Base-by-base conservation (phyloP, 2,113 vertebrate genomes). In the Baryphthengus martii region DNA sequence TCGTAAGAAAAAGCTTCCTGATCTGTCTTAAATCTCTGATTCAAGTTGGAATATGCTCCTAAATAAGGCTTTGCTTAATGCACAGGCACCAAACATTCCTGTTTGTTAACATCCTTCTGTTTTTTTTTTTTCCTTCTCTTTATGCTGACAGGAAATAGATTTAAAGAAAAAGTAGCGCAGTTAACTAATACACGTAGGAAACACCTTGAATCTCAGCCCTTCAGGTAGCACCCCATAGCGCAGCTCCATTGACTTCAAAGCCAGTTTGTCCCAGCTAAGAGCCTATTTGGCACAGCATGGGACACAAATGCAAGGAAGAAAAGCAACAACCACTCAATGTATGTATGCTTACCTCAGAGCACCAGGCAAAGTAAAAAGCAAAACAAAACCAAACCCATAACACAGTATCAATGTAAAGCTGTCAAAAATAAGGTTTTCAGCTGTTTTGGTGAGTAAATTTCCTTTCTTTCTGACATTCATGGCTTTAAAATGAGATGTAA, bases 401-500 rank as follows among this genome's bases (percentile, higher is more conserved):
- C 40, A 47, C 3, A 76, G 26, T 29, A 81, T 25, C 55, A 89
- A 58, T 40, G 44, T 1, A 92, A 77, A 88, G 31, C 66, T 91
- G 66, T 76, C 89, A 91, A 82, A 95, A 70, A 12, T 45, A 81
- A 73, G 23, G 13, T 79, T 61, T 80, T 18, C 50, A 78, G 50
- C 29, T 2, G 4, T 45, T 82, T 79, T 58, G 33, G 8, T 45
- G 40, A 93, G 76, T 75, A 72, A 78, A 81, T 37, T 89, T 72
- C 37, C 58, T 87, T 89, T 59, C 47, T 80, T 94, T 83, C 85
- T 77, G 74, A 88, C 71, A 88, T 24, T 49, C 23, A 40, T 11
- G 5, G 37, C 49, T 96, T 95, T 50, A 73, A 96, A 94, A 85
- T 26, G 71, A 94, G 53, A 88, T 29, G n/a, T 26, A 76, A 50